Evolutionary conservation across 2,888 invertebrate genomes (phyloP), one percentile per base, ranked within the genome.

Genomic region (Gasteruption jaculator): DNA sequence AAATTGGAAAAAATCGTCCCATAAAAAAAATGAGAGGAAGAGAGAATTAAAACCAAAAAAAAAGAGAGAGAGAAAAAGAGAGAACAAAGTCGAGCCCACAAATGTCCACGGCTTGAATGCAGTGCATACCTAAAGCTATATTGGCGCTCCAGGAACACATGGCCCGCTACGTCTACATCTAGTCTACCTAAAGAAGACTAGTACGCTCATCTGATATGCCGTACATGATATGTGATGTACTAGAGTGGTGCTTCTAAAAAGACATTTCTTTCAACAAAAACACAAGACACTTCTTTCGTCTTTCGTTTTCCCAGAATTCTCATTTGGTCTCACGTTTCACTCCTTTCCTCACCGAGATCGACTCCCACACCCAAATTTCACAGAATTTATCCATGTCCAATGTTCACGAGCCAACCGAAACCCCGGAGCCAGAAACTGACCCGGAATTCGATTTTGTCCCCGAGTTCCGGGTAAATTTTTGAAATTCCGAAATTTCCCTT

Each of bases 71-170:
- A n/a, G n/a, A n/a, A n/a, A n/a, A n/a, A n/a, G n/a, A n/a, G n/a
- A n/a, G n/a, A n/a, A n/a, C n/a, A n/a, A n/a, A n/a, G n/a, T n/a
- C n/a, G n/a, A n/a, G n/a, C n/a, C n/a, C n/a, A n/a, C 7, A 41
- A 49, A 52, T 43, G 59, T 56, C 54, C 61, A 64, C 60, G 56
- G 66, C 58, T 63, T 61, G 58, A 62, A 59, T 58, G 60, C 57
- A 61, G 65, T 68, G 69, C 69, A 59, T 68, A 69, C 69, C 69
- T 69, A 69, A 61, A 66, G 54, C 67, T 68, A 67, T 66, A n/a
- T 60, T 63, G 68, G 61, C 63, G 68, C 57, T 68, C 65, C 68
- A 55, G 65, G 63, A 54, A 63, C 64, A n/a, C n/a, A 63, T 64
- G 58, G 66, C 66, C n/a, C 53, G 67, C 68, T 69, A 69, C 60